Percentiles rank a stretch among this genome's conserved stretches.
Conservation (phyloP, 2,888 invertebrate species). For the Tipula confusa region DNA sequence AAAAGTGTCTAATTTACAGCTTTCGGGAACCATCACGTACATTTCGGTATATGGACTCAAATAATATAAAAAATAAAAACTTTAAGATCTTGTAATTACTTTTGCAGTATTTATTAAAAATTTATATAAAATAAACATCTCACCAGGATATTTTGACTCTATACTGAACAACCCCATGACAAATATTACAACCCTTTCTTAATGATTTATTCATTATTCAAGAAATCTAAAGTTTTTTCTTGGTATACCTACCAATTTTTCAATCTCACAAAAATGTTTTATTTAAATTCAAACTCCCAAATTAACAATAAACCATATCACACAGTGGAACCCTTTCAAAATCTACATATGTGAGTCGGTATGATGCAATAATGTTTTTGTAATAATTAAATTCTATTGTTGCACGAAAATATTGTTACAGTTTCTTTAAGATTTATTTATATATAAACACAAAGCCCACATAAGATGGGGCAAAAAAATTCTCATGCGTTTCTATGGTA, state of each 20-base stretch:
- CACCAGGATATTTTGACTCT: not conserved
- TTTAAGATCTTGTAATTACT: too few species aligned
- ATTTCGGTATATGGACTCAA: too few species aligned
- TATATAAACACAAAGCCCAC: not conserved
- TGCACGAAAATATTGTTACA: conserved; percentile 4
- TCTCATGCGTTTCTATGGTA: not conserved
- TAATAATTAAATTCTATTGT: conserved; percentile 14
- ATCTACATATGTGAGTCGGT: too few species aligned
- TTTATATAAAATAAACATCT: not conserved
- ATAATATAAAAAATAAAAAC: too few species aligned
- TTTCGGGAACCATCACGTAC: too few species aligned
- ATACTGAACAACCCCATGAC: not conserved
- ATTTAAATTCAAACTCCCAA: not conserved
- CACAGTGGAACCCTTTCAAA: not conserved
- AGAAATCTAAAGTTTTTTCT: not conserved
- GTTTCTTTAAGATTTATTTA: not conserved
- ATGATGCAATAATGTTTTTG: not conserved
- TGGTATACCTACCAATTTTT: conserved; percentile 20
- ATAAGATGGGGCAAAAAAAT: not conserved
- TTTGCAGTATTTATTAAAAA: too few species aligned
- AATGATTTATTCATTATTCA: not conserved
- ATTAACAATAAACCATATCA: conserved; percentile 25
- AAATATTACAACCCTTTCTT: not conserved
- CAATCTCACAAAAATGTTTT: not conserved
- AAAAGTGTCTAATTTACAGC: too few species aligned